Conservation (phyloP, 2,113 vertebrate genomes). For the Spermophilus dauricus region DNA sequence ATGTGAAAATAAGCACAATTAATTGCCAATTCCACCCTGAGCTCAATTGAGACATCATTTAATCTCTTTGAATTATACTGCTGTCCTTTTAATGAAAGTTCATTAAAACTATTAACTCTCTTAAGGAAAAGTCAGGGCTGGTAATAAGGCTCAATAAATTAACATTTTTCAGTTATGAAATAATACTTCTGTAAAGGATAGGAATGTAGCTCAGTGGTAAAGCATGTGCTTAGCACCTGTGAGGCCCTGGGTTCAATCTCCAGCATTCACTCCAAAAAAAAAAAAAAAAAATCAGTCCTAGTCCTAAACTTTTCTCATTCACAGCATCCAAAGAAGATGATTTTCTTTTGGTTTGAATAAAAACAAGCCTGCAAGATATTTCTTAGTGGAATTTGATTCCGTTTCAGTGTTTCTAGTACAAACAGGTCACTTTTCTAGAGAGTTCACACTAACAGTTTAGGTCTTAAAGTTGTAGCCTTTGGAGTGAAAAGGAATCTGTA, state of each 20-base stretch:
- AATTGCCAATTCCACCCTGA: not conserved
- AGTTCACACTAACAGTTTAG: not conserved
- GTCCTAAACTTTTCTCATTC: not conserved
- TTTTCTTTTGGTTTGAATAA: not conserved
- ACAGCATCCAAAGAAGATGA: not conserved
- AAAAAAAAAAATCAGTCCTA: too few species aligned
- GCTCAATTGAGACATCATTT: not conserved
- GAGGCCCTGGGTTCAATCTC: not conserved
- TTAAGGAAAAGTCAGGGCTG: not conserved
- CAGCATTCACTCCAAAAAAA: not conserved
- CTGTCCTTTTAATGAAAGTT: not conserved
- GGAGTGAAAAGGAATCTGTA: not conserved
- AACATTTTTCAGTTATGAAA: not conserved
- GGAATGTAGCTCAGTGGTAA: not conserved
- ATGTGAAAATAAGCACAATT: constrained; percentile 26
- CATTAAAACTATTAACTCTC: not conserved
- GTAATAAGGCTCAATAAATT: not conserved
- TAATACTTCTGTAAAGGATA: not conserved
- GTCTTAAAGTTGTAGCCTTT: constrained; percentile 25
- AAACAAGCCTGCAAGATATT: not conserved
- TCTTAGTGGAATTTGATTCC: not conserved
- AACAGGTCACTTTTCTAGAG: not conserved
- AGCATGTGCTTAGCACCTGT: not conserved
- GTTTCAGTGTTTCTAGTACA: not conserved
- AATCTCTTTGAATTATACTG: not conserved